Base-by-base conservation (phyloP, 2,888 invertebrate species). In the Pomacea canaliculata region DNA sequence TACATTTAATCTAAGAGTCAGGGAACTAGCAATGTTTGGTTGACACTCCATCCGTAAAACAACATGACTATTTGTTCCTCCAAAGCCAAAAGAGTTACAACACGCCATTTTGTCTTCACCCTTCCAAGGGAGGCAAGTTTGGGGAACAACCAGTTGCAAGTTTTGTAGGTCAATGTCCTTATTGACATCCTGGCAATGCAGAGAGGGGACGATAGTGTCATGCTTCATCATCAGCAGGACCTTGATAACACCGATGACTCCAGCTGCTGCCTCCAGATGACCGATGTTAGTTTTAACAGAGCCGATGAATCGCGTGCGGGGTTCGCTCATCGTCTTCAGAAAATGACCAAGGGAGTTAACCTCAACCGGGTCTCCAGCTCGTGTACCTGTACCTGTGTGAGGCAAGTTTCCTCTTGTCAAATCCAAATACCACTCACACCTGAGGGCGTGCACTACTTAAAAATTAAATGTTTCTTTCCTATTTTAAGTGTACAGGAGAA, bases 221-320 rank as follows among this genome's bases (percentile, higher is more conserved):
- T 86, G 70, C 59, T 67, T 67, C 76, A 79, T n/a, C 85, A 85
- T 86, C 48, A 87, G 74, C 48, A 85, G 69, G 10, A 85, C 83
- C 68, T 87, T 87, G 48, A 87, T 83, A 0, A 87, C 72, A 0
- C 84, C 84, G 4, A 85, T 85, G 16, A 83, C 82, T 0, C 86
- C 87, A 7, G 87, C 84, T 0, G 84, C 85, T 2, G 85, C 81
- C 71, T 86, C 86, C 23, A 81, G 77, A 70, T 87, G 87, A 9
- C 87, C 87, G 51, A 87, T 84, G 70, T 86, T 87, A 48, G 85
- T 83, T 76, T 86, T 86, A 3, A 85, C 85, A 1, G 87, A 87
- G 3, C 87, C 87, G 12, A 87, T 71, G 37, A 72, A 59, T 8
- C 75, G 67, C 10, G 66, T 27, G 1, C 68, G 66, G 23, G 71